These are phyloP conservation scores for Nannobrachium achirus DNA, from an alignment of 2,113 vertebrate genomes.

Conservation along the genomic window DNA sequence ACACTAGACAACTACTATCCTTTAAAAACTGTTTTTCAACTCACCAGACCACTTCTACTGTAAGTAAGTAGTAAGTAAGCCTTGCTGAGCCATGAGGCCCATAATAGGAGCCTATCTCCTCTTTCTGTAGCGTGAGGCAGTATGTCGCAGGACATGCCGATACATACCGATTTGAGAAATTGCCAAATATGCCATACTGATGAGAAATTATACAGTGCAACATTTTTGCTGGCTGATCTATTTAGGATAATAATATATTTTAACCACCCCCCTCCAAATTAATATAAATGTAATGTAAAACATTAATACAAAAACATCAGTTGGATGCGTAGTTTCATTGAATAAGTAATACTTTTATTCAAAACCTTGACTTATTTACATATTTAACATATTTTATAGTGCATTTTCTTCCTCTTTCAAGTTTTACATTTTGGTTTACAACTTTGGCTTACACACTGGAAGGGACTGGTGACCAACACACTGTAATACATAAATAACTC, in stretches of 20 bases:
- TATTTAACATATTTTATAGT: conserved; percentile 50
- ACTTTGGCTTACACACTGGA: conserved; percentile 70
- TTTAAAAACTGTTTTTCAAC: too few relatives aligned
- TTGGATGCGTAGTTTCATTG: conserved; percentile 14
- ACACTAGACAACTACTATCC: too few relatives aligned
- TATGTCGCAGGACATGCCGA: too few relatives aligned
- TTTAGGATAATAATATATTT: too few relatives aligned
- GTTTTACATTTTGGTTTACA: conserved; percentile 55
- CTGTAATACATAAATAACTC: conserved; percentile 17
- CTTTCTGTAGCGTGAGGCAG: too few relatives aligned
- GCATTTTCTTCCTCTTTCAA: conserved; percentile 50
- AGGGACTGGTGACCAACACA: conserved; percentile 43
- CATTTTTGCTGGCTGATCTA: background rate
- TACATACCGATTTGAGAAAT: too few relatives aligned
- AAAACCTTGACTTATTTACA: conserved; percentile 60
- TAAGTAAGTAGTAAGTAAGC: too few relatives aligned
- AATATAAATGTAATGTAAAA: background rate
- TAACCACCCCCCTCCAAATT: background rate
- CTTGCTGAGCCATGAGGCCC: too few relatives aligned
- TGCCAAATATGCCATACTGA: background rate
- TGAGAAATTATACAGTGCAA: background rate
- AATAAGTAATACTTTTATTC: conserved; percentile 63
- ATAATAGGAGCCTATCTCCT: too few relatives aligned
- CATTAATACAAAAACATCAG: background rate
- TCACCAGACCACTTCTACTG: too few relatives aligned